Percentiles rank a stretch among this genome's conserved stretches.
These are phyloP conservation scores for Halocynthia aurantium DNA, from an alignment of 23 tunicate species.

Conservation along the genomic window DNA sequence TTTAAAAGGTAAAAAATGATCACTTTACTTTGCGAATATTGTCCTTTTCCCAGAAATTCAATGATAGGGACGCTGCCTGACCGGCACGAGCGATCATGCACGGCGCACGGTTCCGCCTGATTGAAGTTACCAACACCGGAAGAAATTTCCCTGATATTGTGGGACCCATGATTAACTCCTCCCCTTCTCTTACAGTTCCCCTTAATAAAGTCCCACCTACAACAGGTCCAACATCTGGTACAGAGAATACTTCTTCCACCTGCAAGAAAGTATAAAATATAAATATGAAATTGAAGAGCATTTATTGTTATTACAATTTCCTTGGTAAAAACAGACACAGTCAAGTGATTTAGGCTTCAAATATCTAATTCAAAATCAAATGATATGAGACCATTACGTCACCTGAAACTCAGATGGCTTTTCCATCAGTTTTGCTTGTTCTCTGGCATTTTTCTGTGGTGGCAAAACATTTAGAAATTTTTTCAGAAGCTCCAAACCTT, in stretches of 20 bases:
- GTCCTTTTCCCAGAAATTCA: conserved; percentile 49
- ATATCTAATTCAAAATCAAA: not conserved
- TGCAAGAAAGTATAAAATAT: conserved; percentile 3
- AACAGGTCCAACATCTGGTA: conserved; percentile 96
- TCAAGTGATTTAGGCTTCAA: too few species aligned
- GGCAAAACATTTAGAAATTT: conserved; percentile 87
- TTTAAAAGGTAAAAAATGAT: not conserved
- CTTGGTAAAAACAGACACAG: too few species aligned
- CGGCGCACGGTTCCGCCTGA: conserved; percentile 85
- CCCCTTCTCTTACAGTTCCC: conserved; percentile 56
- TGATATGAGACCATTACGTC: not conserved
- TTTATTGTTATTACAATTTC: not conserved
- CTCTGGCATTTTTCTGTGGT: conserved; percentile 70
- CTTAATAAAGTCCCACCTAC: conserved; percentile 77
- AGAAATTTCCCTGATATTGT: conserved; percentile 55
- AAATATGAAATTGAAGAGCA: too few species aligned
- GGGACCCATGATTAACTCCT: conserved; percentile 81
- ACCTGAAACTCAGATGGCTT: conserved; percentile 89
- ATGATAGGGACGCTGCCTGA: conserved; percentile 85
- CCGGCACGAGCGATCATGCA: conserved; percentile 86
- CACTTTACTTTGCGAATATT: conserved; percentile 64
- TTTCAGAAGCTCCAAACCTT: conserved; percentile 55
- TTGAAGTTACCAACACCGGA: conserved; percentile 72
- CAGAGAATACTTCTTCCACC: conserved; percentile 87
- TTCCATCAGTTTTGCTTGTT: conserved; percentile 88